These are phyloP conservation scores for Zaprionus lineosus DNA, from an alignment of 2,888 invertebrate species.

Conservation along the genomic window DNA sequence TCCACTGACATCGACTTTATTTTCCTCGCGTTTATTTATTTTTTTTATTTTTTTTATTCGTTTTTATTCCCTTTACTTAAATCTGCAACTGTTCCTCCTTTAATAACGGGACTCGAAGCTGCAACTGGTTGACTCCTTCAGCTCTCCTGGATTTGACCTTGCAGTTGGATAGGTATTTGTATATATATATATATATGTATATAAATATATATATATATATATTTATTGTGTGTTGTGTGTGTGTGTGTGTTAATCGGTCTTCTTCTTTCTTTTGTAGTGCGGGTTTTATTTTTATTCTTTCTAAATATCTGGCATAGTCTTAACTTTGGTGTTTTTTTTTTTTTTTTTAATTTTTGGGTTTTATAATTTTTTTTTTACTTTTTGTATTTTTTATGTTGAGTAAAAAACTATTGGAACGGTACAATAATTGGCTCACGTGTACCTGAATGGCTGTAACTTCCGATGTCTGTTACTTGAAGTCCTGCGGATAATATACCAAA, in stretches of 20 bases:
- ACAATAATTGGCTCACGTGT: slow-evolving; percentile 89
- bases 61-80: neutral
- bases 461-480: slow-evolving; percentile 98
- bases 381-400: slow-evolving; percentile 52
- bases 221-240: slow-evolving; percentile 3
- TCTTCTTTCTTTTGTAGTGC: slow-evolving; percentile 37
- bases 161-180: too few species aligned
- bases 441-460: slow-evolving; percentile 97
- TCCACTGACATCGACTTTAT: slow-evolving; percentile 41
- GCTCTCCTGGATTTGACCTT: neutral
- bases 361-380: slow-evolving; percentile 45
- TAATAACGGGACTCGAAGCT: too few species aligned
- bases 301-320: slow-evolving; percentile 50
- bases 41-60: slow-evolving; percentile 1
- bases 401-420: slow-evolving; percentile 62
- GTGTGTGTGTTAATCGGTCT: too few species aligned
- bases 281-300: slow-evolving; percentile 29
- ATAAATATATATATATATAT: too few species aligned
- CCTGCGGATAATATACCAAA: too few species aligned
- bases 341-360: slow-evolving; percentile 34
- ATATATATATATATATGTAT: too few species aligned
- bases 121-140: too few species aligned
- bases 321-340: slow-evolving; percentile 40
- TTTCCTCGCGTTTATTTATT: too few species aligned
- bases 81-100: neutral